Evolutionary conservation across 2,888 invertebrate genomes (phyloP).

Genomic region (Odontomyia ornata): DNA sequence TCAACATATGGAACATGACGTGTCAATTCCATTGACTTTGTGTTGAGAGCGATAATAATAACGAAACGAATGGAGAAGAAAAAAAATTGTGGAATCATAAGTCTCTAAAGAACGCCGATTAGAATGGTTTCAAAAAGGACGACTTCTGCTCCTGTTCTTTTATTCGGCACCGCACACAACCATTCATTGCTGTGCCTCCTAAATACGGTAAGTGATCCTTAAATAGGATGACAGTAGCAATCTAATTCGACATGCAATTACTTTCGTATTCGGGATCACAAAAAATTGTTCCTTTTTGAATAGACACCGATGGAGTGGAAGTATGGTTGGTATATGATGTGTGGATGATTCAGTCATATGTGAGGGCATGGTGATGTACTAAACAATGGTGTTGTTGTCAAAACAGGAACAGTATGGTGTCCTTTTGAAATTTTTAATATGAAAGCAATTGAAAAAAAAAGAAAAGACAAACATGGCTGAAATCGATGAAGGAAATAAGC

Average conservation of each 20-base stretch:
- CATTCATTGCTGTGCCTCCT: neutral
- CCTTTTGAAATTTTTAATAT: neutral
- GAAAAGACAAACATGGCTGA: neutral
- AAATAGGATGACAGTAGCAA: conserved; percentile 43
- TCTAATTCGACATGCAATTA: conserved; percentile 50
- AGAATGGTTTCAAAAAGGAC: conserved; percentile 11
- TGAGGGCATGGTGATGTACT: conserved; percentile 20
- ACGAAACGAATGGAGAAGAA: neutral
- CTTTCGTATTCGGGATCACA: conserved; percentile 46
- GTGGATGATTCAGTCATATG: neutral
- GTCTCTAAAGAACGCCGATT: conserved; percentile 20
- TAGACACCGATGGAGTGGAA: neutral
- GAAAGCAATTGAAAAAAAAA: neutral
- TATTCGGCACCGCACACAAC: conserved; percentile 11
- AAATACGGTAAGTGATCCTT: conserved; percentile 38
- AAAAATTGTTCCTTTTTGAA: conserved; percentile 3
- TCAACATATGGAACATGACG: conserved; percentile 48
- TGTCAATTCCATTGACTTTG: conserved; percentile 45
- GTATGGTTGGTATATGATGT: neutral
- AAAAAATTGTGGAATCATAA: neutral
- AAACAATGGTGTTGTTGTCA: conserved; percentile 36
- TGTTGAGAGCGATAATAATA: neutral
- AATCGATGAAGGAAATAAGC: neutral
- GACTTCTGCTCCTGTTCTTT: conserved; percentile 41
- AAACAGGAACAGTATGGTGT: conserved; percentile 45